phyloP scores from a whole-genome alignment of 2,797 vertebrate species.

The Clarias fuscus region DNA sequence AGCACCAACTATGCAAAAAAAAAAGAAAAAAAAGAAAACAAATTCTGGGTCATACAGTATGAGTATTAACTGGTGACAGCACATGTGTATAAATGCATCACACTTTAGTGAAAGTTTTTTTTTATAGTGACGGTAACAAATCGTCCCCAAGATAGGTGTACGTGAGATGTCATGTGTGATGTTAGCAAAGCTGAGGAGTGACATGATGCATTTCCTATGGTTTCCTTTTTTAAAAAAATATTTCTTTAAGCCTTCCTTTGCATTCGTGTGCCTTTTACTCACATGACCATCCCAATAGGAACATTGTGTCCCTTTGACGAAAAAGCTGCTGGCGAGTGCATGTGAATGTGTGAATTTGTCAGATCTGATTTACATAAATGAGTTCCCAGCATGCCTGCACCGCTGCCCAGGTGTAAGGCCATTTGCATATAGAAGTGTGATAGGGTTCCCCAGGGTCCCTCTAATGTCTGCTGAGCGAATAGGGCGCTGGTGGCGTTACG shows the following conservation, averaged over 20 bases:
- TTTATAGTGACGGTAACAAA: slow-evolving; percentile 12
- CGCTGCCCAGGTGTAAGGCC: slow-evolving; percentile 97
- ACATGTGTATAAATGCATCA: not conserved
- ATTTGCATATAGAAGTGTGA: slow-evolving; percentile 99
- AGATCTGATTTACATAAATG: slow-evolving; percentile 99
- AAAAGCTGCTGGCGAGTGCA: slow-evolving; percentile 65
- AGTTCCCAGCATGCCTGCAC: slow-evolving; percentile 92
- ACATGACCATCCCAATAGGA: slow-evolving; percentile 70
- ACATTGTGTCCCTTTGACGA: slow-evolving; percentile 79
- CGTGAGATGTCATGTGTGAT: not conserved
- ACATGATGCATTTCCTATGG: not conserved
- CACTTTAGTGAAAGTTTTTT: not conserved
- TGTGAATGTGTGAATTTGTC: not conserved
- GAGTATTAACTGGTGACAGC: not conserved
- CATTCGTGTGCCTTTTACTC: slow-evolving; percentile 53
- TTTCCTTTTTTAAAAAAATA: not conserved
- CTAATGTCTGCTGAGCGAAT: slow-evolving; percentile 94
- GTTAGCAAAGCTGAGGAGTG: not conserved
- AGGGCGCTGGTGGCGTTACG: slow-evolving; percentile 88
- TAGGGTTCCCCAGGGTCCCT: slow-evolving; percentile 97
- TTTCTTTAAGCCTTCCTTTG: not conserved
- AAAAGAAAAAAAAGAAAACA: too few species aligned
- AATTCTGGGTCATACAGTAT: not conserved
- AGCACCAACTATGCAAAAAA: too few species aligned
- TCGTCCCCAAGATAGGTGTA: not conserved